Evolutionary conservation across 2,888 invertebrate genomes (phyloP).

Genomic region (Orchesella flavescens): DNA sequence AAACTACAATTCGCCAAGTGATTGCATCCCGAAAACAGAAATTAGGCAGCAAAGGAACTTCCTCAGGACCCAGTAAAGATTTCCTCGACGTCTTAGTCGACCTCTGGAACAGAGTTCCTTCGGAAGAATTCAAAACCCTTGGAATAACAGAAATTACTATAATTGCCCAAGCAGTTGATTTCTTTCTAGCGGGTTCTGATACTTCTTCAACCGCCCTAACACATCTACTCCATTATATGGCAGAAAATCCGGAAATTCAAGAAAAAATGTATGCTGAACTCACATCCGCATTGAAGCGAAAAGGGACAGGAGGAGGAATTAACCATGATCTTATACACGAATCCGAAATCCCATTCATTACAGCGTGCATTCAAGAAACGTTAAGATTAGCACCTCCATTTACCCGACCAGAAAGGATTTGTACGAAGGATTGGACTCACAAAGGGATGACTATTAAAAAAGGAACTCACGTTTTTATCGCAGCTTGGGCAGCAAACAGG

Average conservation of each 20-base stretch:
- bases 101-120: conserved; percentile 47
- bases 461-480: conserved; percentile 60
- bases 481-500: conserved; percentile 65
- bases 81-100: conserved; percentile 65
- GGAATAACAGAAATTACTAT: conserved; percentile 66
- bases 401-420: conserved; percentile 62
- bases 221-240: conserved; percentile 64
- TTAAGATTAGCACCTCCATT: conserved; percentile 74
- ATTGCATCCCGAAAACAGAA: conserved; percentile 51
- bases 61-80: conserved; percentile 46
- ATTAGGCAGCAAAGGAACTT: background rate
- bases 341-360: conserved; percentile 59
- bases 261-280: conserved; percentile 67
- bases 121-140: conserved; percentile 60
- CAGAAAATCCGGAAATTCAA: conserved; percentile 66
- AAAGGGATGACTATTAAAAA: conserved; percentile 64
- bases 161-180: conserved; percentile 67
- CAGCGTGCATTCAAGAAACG: conserved; percentile 73
- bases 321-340: conserved; percentile 73
- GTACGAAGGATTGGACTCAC: conserved; percentile 68
- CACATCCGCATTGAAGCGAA: conserved; percentile 33
- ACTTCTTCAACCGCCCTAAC: conserved; percentile 64
- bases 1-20: conserved; percentile 63
- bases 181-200: conserved; percentile 70
- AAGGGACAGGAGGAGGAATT: conserved; percentile 18